phyloP scores from a whole-genome alignment of 2,888 invertebrate genomes.

The Pachycephus smyrnensis region DNA sequence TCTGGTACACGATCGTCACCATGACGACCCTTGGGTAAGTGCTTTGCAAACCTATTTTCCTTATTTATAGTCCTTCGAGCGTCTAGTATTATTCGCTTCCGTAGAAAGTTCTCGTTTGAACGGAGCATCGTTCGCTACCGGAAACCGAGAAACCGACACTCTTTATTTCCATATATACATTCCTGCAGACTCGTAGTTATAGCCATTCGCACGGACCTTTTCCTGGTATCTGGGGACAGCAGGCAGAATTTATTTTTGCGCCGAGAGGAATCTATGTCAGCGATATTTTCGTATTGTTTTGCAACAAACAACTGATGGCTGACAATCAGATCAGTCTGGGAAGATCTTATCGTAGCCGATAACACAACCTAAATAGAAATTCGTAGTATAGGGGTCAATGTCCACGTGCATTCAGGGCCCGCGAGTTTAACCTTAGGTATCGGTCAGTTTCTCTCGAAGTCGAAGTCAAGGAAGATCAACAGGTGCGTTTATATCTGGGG shows the following conservation, averaged over 20 bases:
- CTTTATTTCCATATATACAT: not conserved
- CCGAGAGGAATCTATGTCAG: constrained; percentile 53
- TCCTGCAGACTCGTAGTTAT: not conserved
- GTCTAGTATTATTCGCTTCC: not conserved
- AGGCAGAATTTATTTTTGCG: constrained; percentile 42
- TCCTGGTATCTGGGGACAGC: not conserved
- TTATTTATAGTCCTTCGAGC: constrained; percentile 6
- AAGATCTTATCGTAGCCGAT: not conserved
- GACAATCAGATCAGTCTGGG: constrained; percentile 40
- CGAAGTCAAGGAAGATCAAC: constrained; percentile 58
- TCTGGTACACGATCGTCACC: constrained; percentile 99
- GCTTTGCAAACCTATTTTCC: not conserved
- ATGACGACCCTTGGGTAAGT: constrained; percentile 99
- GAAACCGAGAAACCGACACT: not conserved
- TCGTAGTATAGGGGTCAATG: not conserved
- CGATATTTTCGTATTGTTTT: constrained; percentile 57
- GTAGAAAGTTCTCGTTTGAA: not conserved
- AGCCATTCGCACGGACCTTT: not conserved
- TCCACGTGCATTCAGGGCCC: not conserved
- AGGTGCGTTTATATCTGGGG: constrained; percentile 52
- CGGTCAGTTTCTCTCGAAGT: constrained; percentile 56
- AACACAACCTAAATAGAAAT: no score
- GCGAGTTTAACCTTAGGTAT: constrained; percentile 21
- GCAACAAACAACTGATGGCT: constrained; percentile 47
- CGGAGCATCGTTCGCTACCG: not conserved